Evolutionary conservation across 1,140 invertebrate species (phyloP).

Genomic region (Halictus rubicundus): DNA sequence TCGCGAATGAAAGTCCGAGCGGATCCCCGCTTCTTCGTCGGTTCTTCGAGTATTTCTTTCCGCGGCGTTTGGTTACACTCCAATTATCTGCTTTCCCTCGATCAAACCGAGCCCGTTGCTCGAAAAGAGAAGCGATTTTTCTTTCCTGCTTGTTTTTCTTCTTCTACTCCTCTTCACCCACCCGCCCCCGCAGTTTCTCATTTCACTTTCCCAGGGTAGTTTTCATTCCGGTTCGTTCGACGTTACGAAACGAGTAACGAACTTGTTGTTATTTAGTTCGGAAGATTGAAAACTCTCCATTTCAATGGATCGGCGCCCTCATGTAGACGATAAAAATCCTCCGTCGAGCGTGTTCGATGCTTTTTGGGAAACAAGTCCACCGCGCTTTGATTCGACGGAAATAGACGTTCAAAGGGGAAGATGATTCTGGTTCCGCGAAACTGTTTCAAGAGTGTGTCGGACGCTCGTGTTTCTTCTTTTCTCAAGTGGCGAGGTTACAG

Average conservation of each 20-base stretch:
- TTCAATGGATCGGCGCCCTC: too few relatives aligned
- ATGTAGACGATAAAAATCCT: neutral
- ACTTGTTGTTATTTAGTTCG: too few relatives aligned
- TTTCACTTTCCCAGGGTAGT: too few relatives aligned
- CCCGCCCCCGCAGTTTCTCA: too few relatives aligned
- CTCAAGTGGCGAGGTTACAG: neutral
- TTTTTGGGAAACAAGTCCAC: neutral
- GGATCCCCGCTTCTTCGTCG: neutral
- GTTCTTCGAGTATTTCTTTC: conserved; percentile 8
- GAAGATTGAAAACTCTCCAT: too few relatives aligned
- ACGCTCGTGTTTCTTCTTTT: neutral
- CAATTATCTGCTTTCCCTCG: conserved; percentile 16
- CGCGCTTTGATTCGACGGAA: neutral
- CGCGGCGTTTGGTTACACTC: conserved; percentile 4
- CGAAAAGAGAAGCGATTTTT: conserved; percentile 4
- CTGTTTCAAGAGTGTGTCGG: neutral
- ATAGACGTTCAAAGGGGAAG: conserved; percentile 2
- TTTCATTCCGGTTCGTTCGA: too few relatives aligned
- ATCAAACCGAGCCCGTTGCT: neutral
- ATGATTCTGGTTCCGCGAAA: neutral
- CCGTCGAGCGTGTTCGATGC: neutral
- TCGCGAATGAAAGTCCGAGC: neutral
- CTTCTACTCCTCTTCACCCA: too few relatives aligned
- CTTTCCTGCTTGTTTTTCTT: neutral
- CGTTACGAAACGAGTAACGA: too few relatives aligned